phyloP scores from a whole-genome alignment of 30 jellyfish, hydroid and myxozoan species.

The Cassiopea xamachana region DNA sequence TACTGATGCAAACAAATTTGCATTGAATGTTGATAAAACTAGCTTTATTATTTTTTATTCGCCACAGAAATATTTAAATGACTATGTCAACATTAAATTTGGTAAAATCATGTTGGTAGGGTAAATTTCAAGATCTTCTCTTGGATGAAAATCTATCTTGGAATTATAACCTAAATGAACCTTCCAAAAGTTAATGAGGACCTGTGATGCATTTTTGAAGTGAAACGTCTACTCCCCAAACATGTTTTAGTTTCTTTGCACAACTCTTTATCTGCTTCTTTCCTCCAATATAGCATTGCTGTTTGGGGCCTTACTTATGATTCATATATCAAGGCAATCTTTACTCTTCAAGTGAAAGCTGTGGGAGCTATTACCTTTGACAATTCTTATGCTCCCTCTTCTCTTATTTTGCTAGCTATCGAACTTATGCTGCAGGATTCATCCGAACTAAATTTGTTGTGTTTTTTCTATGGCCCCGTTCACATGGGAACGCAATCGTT shows the following conservation, averaged over 20 bases:
- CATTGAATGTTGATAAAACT: constrained; percentile 64
- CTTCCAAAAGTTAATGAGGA: constrained; percentile 51
- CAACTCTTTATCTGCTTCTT: constrained; percentile 7
- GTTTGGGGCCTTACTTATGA: constrained; percentile 31
- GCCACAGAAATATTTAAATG: constrained; percentile 20
- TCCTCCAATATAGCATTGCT: constrained; percentile 23
- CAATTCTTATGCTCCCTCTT: constrained; percentile 35
- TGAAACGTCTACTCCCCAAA: constrained; percentile 37
- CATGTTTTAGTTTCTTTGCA: constrained; percentile 17
- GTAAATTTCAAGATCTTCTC: constrained; percentile 52
- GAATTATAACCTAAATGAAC: constrained; percentile 24
- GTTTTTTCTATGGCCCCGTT: constrained; percentile 36
- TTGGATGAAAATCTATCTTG: constrained; percentile 50
- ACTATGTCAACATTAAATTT: constrained; percentile 26
- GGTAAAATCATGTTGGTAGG: not conserved
- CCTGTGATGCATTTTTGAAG: constrained; percentile 26
- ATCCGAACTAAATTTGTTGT: constrained; percentile 15
- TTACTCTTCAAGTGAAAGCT: constrained; percentile 40
- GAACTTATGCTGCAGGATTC: constrained; percentile 22
- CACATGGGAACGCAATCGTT: not conserved
- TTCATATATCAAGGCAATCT: constrained; percentile 25
- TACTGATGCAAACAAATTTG: constrained; percentile 57
- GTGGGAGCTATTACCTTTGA: constrained; percentile 50
- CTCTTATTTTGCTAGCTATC: constrained; percentile 18
- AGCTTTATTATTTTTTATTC: constrained; percentile 24